Percentiles rank a stretch among this genome's conserved stretches.
Conservation (phyloP, 2,888 invertebrate species). For the Heliconius cydno region DNA sequence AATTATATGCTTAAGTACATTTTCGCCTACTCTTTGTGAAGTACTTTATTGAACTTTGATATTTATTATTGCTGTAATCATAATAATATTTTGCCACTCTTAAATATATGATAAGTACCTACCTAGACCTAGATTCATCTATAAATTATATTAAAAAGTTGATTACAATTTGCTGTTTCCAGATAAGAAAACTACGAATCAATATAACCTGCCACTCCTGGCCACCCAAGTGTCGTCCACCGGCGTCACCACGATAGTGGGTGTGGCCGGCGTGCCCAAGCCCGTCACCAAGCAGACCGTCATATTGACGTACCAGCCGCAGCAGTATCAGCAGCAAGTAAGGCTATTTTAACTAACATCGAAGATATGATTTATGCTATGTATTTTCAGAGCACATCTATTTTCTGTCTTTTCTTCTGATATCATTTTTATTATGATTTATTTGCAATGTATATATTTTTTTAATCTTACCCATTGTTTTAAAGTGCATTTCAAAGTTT, state of each 20-base stretch:
- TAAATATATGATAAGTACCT: too few relatives aligned
- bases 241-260: conserved; percentile 68
- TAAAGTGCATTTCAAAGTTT: too few relatives aligned
- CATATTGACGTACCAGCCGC: conserved; percentile 77
- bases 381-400: neutral
- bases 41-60: too few relatives aligned
- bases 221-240: conserved; percentile 69
- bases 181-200: conserved; percentile 76
- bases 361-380: neutral
- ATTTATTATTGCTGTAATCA: too few relatives aligned
- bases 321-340: conserved; percentile 61
- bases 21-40: too few relatives aligned
- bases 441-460: neutral
- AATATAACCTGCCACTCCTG: conserved; percentile 62
- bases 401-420: neutral
- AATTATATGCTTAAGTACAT: too few relatives aligned
- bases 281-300: conserved; percentile 78
- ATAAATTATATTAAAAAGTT: neutral
- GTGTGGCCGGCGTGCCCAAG: conserved; percentile 69
- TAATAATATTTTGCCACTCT: too few relatives aligned
- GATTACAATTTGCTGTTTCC: conserved; percentile 34
- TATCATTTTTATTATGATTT: neutral
- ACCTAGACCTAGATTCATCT: too few relatives aligned
- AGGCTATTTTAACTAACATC: neutral
- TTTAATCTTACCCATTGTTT: too few relatives aligned